Percentiles rank a stretch among this genome's conserved stretches.
These are phyloP conservation scores for Drosophila acutilabella DNA, from an alignment of 2,888 invertebrate genomes.

Conservation along the genomic window DNA sequence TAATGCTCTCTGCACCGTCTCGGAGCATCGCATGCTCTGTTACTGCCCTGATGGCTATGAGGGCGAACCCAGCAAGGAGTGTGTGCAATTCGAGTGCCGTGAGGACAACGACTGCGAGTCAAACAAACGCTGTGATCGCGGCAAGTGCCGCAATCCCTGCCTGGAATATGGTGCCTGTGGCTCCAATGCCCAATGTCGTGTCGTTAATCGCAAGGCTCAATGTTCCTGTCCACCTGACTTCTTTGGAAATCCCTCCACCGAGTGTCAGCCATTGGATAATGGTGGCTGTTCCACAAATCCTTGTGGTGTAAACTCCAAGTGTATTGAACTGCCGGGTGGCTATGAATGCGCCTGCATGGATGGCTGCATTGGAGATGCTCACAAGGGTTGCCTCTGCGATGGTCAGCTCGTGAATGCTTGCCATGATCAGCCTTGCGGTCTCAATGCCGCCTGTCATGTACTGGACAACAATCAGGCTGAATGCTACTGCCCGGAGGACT, in stretches of 20 bases:
- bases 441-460: conserved; percentile 92
- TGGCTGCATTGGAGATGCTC: conserved; percentile 93
- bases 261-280: conserved; percentile 88
- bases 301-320: conserved; percentile 93
- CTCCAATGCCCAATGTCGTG: conserved; percentile 93
- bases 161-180: conserved; percentile 91
- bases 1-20: conserved; percentile 92
- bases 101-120: conserved; percentile 91
- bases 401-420: conserved; percentile 90
- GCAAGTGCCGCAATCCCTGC: conserved; percentile 94
- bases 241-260: conserved; percentile 89
- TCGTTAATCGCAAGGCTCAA: conserved; percentile 90
- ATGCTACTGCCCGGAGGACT: conserved; percentile 93
- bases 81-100: conserved; percentile 91
- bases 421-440: conserved; percentile 91
- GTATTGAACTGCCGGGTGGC: conserved; percentile 91
- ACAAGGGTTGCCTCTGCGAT: conserved; percentile 92
- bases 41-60: conserved; percentile 94
- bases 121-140: conserved; percentile 90
- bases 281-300: conserved; percentile 92
- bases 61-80: conserved; percentile 91
- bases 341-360: conserved; percentile 93
- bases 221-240: conserved; percentile 91
- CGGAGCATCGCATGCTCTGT: conserved; percentile 93
- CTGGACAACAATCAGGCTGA: conserved; percentile 89